Evolutionary conservation across 2,888 invertebrate genomes (phyloP).

Genomic region (Noctuana brunneofusca): DNA sequence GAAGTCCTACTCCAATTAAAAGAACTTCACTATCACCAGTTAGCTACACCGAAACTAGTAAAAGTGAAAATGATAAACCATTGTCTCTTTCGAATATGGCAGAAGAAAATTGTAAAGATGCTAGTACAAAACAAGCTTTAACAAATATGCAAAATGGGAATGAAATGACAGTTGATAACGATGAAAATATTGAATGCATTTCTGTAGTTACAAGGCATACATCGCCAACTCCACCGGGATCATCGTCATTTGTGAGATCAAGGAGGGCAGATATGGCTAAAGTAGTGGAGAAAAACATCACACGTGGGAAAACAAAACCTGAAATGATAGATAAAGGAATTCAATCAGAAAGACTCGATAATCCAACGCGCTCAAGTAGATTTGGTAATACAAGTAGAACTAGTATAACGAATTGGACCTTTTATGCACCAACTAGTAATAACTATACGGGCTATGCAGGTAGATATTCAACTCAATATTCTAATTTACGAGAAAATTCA

Average conservation of each 20-base stretch:
- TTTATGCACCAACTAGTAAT: constrained; percentile 77
- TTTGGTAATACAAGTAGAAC: constrained; percentile 84
- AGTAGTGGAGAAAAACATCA: constrained; percentile 87
- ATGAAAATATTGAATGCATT: constrained; percentile 73
- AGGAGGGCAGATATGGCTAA: constrained; percentile 89
- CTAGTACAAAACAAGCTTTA: constrained; percentile 44
- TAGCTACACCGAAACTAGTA: constrained; percentile 50
- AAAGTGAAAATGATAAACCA: constrained; percentile 55
- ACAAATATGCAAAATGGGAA: constrained; percentile 40
- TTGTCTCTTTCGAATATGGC: constrained; percentile 48
- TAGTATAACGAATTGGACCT: constrained; percentile 84
- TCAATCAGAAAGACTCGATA: constrained; percentile 88
- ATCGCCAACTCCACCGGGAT: constrained; percentile 89
- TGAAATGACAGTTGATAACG: constrained; percentile 47
- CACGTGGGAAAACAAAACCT: constrained; percentile 80
- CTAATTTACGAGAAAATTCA: constrained; percentile 63
- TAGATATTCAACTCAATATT: constrained; percentile 73
- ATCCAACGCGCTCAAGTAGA: constrained; percentile 85
- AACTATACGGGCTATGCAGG: constrained; percentile 76
- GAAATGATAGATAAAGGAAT: constrained; percentile 87
- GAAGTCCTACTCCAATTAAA: constrained; percentile 69
- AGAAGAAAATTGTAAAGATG: constrained; percentile 45
- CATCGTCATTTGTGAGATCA: constrained; percentile 84
- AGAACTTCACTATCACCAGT: constrained; percentile 67
- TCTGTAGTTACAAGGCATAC: constrained; percentile 89